Conservation (phyloP, 92 coral and sea anemone species). For the Ricordea florida region DNA sequence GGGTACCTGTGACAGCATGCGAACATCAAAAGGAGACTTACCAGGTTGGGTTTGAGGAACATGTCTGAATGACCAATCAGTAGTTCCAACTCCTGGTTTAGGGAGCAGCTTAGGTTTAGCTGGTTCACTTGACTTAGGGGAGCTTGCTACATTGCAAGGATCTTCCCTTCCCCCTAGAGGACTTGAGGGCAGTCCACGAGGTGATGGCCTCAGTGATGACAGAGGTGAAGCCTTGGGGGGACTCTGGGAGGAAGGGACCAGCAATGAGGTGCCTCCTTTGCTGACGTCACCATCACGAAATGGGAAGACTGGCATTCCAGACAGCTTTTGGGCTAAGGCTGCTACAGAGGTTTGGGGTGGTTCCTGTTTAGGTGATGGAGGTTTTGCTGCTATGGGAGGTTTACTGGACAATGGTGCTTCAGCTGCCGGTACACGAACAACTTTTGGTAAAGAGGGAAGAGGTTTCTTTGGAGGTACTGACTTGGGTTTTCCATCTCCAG, state of each 20-base stretch:
- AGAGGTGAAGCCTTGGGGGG: slow-evolving; percentile 47
- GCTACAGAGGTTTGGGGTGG: slow-evolving; percentile 4
- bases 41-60: slow-evolving; percentile 4
- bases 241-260: slow-evolving; percentile 40
- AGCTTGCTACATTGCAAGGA: neutral
- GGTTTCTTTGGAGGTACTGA: slow-evolving; percentile 64
- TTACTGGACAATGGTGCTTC: neutral
- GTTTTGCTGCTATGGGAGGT: slow-evolving; percentile 6
- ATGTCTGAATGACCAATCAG: no score
- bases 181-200: neutral
- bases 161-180: neutral
- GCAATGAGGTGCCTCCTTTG: slow-evolving; percentile 19
- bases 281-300: neutral
- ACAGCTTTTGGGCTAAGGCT: slow-evolving; percentile 22
- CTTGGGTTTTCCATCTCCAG: slow-evolving; percentile 13
- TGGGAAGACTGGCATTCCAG: slow-evolving; percentile 37
- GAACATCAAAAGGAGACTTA: no score
- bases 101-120: slow-evolving; percentile 23
- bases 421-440: neutral
- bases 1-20: no score
- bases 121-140: neutral
- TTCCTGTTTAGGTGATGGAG: neutral
- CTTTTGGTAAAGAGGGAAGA: slow-evolving; percentile 50
- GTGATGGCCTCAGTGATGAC: slow-evolving; percentile 16
- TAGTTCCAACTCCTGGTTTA: slow-evolving; percentile 7